These are phyloP conservation scores for Erithacus rubecula DNA, from an alignment of 2,797 vertebrate species.

Conservation along the genomic window DNA sequence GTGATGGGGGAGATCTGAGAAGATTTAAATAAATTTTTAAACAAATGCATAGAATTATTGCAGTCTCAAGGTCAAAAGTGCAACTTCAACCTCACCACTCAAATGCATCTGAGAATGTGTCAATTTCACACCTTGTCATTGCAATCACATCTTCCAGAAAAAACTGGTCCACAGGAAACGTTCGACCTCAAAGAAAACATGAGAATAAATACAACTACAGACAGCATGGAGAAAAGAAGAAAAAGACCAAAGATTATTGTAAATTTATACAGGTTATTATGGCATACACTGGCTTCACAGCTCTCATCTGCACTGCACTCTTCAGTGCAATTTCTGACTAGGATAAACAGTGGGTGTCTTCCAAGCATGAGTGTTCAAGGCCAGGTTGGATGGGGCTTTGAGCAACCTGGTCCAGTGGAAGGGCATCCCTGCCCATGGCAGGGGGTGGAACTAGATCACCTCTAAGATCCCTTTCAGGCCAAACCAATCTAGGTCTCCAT, in stretches of 20 bases:
- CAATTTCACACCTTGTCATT: constrained; percentile 81
- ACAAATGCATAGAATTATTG: not conserved
- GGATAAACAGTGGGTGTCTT: not conserved
- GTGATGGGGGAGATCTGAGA: not conserved
- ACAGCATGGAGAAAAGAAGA: not conserved
- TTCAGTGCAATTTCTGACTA: not conserved
- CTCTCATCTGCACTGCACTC: not conserved
- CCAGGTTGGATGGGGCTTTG: not conserved
- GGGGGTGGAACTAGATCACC: not conserved
- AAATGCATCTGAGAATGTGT: not conserved
- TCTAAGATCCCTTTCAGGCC: not conserved
- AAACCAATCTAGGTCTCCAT: not conserved
- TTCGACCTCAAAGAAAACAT: constrained; percentile 80
- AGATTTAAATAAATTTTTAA: not conserved
- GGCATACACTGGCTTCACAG: not conserved
- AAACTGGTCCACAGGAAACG: constrained; percentile 94
- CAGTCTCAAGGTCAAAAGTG: not conserved
- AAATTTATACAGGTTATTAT: not conserved
- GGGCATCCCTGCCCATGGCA: not conserved
- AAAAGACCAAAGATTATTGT: not conserved
- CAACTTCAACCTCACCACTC: not conserved
- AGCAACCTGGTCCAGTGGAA: not conserved
- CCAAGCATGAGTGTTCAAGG: not conserved
- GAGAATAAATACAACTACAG: not conserved
- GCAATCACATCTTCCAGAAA: constrained; percentile 93